A percentile compares a stretch with the other conserved stretches of the same genome.
phyloP scores from a whole-genome alignment of 1,140 invertebrate genomes.

The silkworm (Bombyx mori) region DNA sequence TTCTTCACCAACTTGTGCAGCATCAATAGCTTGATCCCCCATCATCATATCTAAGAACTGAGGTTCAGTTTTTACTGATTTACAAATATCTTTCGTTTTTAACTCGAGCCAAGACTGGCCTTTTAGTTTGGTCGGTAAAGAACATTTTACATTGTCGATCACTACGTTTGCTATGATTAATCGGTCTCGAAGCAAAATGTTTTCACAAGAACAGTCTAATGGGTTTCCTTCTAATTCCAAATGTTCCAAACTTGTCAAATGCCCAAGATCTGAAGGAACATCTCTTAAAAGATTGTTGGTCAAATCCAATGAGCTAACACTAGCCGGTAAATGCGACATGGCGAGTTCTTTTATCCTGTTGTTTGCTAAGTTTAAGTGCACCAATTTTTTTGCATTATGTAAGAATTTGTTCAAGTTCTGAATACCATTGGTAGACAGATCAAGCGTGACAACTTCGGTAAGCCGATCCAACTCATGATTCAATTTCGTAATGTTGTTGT shows the following conservation, averaged over 20 bases:
- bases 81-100: slow-evolving; percentile 71
- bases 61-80: slow-evolving; percentile 40
- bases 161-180: slow-evolving; percentile 66
- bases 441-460: slow-evolving; percentile 71
- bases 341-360: slow-evolving; percentile 71
- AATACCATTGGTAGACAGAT: slow-evolving; percentile 73
- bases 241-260: slow-evolving; percentile 68
- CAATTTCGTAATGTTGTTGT: slow-evolving; percentile 71
- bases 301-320: slow-evolving; percentile 74
- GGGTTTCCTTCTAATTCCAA: slow-evolving; percentile 73
- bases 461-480: slow-evolving; percentile 70
- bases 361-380: slow-evolving; percentile 72
- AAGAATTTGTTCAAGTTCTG: slow-evolving; percentile 71
- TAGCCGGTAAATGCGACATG: slow-evolving; percentile 69
- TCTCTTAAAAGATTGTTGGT: slow-evolving; percentile 73
- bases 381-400: slow-evolving; percentile 70
- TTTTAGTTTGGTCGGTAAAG: slow-evolving; percentile 60
- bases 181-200: slow-evolving; percentile 70
- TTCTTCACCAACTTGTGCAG: slow-evolving; percentile 47
- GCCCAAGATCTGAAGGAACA: slow-evolving; percentile 70
- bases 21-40: slow-evolving; percentile 70
- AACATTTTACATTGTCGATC: slow-evolving; percentile 72
- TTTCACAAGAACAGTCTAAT: slow-evolving; percentile 74
- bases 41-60: slow-evolving; percentile 72
- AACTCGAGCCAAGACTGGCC: slow-evolving; percentile 71